Evolutionary conservation across 2,797 vertebrate species (phyloP), one percentile per base, ranked within the genome.

Genomic region (Microhierax caerulescens): DNA sequence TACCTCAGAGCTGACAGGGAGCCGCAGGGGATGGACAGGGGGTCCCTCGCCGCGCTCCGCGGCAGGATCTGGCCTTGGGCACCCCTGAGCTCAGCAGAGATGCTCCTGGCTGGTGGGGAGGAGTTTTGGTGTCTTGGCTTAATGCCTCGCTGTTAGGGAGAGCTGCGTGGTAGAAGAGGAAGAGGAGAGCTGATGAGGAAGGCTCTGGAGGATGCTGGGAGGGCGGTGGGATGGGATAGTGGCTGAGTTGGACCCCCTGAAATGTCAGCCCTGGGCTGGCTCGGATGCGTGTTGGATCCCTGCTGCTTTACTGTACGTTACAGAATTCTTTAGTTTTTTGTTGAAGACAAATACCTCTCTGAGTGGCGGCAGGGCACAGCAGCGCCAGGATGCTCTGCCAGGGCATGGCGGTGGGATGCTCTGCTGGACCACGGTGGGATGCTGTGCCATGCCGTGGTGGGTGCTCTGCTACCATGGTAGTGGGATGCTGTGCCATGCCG

Each of bases 1-100:
- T 98, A 98, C 97, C 98, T 98, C 98, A 98, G 80, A 90, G 94
- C 92, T 93, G 77, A 64, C 92, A 70, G 37, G 67, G 82, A 95
- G 47, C 69, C 82, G 39, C 43, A 28, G 81, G 70, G 70, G 64
- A 77, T 8, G 36, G 74, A 11, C 4, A 8, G 36, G 80, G 84
- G 85, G 81, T 78, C 69, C 65, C 81, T 79, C 64, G 30, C 5
- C 48, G 8, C 23, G 53, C 51, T 25, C 37, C 4, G 0, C 0
- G 5, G 43, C 85, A 25, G 28, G n/a, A 64, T 12, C 43, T 1
- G 7, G 13, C 34, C 64, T 16, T 28, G 13, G 9, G 65, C 59
- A 21, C 18, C 60, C 78, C 50, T 0, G 1, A 32, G 23, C 43
- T 64, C 48, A 6, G 56, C 67, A 36, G 24, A 47, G n/a, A 45